phyloP scores from a whole-genome alignment of 1,140 invertebrate species.

The Pachyrhynchus sulphureomaculatus region DNA sequence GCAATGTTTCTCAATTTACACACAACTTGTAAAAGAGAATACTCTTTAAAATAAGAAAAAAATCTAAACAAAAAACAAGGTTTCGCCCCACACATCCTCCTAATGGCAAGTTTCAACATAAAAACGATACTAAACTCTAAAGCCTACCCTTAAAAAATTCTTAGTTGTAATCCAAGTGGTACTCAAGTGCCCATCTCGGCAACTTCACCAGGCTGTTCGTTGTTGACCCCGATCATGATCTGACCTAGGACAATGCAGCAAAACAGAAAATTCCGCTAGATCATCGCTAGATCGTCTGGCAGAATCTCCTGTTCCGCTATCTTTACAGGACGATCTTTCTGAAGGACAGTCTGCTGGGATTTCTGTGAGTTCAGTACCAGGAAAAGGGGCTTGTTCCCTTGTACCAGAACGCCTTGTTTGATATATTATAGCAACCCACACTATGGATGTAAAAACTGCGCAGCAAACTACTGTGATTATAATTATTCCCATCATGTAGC shows the following conservation, averaged over 20 bases:
- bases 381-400: slow-evolving; percentile 6
- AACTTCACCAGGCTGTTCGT: slow-evolving; percentile 2
- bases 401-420: slow-evolving; percentile 67
- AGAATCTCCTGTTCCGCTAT: slow-evolving; percentile 68
- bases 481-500: slow-evolving; percentile 79
- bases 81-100: background rate
- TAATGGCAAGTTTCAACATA: too few relatives aligned
- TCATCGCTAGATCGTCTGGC: slow-evolving; percentile 61
- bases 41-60: background rate
- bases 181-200: background rate
- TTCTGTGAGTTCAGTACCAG: slow-evolving; percentile 32
- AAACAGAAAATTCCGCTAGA: slow-evolving; percentile 41
- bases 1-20: too few relatives aligned
- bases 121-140: background rate
- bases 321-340: slow-evolving; percentile 63
- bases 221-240: slow-evolving; percentile 43
- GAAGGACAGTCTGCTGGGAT: slow-evolving; percentile 42
- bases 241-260: slow-evolving; percentile 42
- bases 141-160: slow-evolving; percentile 18
- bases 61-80: background rate
- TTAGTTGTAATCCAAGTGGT: background rate
- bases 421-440: slow-evolving; percentile 92
- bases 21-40: too few relatives aligned
- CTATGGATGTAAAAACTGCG: slow-evolving; percentile 82
- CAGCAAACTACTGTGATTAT: slow-evolving; percentile 88